Conservation (phyloP, 2,888 invertebrate genomes). For the Chaitophorus viminalis region DNA sequence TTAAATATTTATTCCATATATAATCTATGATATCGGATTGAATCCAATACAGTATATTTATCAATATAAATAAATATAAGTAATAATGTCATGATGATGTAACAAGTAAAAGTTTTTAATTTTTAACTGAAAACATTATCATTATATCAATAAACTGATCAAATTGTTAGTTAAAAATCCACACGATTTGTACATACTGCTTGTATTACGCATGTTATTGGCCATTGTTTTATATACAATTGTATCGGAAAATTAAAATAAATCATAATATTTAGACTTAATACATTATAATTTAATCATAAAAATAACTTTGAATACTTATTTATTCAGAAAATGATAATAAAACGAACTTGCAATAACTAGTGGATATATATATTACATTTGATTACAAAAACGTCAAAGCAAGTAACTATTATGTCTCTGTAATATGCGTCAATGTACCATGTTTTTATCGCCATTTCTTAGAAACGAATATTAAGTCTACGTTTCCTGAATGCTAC, state of each 20-base stretch:
- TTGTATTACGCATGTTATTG: too few species aligned
- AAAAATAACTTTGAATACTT: neutral
- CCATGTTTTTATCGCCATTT: conserved; percentile 4
- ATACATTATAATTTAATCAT: conserved; percentile 1
- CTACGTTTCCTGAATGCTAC: neutral
- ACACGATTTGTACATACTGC: too few species aligned
- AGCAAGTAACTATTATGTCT: neutral
- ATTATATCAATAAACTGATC: too few species aligned
- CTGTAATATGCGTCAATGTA: neutral
- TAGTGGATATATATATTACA: neutral
- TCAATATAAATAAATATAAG: too few species aligned
- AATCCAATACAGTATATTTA: too few species aligned
- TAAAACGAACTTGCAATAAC: neutral
- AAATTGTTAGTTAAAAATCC: too few species aligned
- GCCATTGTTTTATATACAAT: neutral
- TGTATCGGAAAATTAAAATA: neutral
- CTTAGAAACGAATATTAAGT: neutral
- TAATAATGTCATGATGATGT: too few species aligned
- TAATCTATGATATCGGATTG: too few species aligned
- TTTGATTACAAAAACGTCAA: conserved; percentile 45
- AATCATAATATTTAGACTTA: neutral
- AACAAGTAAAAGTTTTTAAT: too few species aligned
- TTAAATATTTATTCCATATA: too few species aligned
- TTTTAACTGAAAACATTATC: too few species aligned
- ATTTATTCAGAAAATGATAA: conserved; percentile 11